Conservation (phyloP, 2,888 invertebrate genomes). For the Campaea margaritaria region DNA sequence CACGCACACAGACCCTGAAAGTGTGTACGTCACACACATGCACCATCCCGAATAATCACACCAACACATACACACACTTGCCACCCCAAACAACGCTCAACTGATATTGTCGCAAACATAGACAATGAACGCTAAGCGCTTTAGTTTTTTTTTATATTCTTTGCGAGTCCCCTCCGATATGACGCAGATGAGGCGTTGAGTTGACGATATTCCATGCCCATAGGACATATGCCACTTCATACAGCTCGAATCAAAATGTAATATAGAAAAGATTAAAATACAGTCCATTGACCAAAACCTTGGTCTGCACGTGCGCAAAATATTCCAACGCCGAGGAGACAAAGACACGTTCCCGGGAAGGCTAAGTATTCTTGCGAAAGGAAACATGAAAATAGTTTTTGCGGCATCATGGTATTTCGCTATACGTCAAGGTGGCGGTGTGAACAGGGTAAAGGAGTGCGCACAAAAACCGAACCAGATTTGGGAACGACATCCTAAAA, state of each 20-base stretch:
- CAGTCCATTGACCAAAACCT: conserved; percentile 30
- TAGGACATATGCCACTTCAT: conserved; percentile 27
- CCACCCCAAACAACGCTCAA: conserved; percentile 60
- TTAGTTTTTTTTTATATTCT: conserved; percentile 77
- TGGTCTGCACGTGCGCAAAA: conserved; percentile 38
- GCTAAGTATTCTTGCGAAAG: conserved; percentile 57
- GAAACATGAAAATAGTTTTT: conserved; percentile 67
- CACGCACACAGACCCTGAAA: conserved; percentile 32
- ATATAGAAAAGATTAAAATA: conserved; percentile 44
- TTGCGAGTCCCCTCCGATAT: conserved; percentile 64
- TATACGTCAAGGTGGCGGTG: conserved; percentile 69
- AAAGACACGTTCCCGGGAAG: conserved; percentile 59
- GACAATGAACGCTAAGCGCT: conserved; percentile 78
- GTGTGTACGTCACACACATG: conserved; percentile 35
- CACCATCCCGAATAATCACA: conserved; percentile 44
- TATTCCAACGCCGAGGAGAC: conserved; percentile 31
- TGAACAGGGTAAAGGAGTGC: conserved; percentile 73
- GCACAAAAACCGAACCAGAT: conserved; percentile 66
- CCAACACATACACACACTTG: conserved; percentile 56
- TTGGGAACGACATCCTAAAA: conserved; percentile 29
- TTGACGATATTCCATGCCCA: conserved; percentile 26
- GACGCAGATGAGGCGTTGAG: conserved; percentile 48
- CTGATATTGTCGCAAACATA: conserved; percentile 62
- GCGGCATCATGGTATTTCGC: conserved; percentile 64
- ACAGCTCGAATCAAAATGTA: conserved; percentile 18